Evolutionary conservation across 2,113 vertebrate species (phyloP).

Genomic region (Eleginops maclovinus): DNA sequence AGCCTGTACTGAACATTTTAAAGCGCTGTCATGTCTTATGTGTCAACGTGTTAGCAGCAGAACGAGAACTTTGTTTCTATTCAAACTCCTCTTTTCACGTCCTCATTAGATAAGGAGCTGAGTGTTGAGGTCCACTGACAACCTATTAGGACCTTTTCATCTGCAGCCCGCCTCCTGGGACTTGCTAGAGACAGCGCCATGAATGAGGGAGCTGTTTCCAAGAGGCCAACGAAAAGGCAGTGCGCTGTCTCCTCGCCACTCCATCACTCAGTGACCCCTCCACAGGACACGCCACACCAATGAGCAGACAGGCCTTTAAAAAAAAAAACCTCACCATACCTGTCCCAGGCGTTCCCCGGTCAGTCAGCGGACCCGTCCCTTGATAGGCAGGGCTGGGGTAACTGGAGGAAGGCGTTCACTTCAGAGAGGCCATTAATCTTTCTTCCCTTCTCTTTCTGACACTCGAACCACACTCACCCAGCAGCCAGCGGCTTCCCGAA

Average conservation of each 20-base stretch:
- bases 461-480: conserved; percentile 74
- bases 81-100: conserved; percentile 43
- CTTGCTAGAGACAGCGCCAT: conserved; percentile 46
- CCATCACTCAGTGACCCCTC: conserved; percentile 75
- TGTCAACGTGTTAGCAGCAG: conserved; percentile 20
- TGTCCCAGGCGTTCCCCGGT: conserved; percentile 70
- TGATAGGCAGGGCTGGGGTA: conserved; percentile 55
- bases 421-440: conserved; percentile 82
- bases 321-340: conserved; percentile 62
- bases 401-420: conserved; percentile 66
- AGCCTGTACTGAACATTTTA: conserved; percentile 1
- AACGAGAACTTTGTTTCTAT: conserved; percentile 22
- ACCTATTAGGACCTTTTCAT: conserved; percentile 63
- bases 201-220: conserved; percentile 74
- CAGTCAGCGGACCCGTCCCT: conserved; percentile 53
- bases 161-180: conserved; percentile 51
- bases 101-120: conserved; percentile 47
- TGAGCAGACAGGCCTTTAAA: conserved; percentile 60
- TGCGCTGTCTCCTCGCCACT: conserved; percentile 55
- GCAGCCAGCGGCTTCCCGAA: conserved; percentile 59
- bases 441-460: conserved; percentile 76
- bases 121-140: conserved; percentile 47
- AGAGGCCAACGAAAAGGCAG: conserved; percentile 51
- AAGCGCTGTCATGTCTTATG: background rate
- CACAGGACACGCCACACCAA: conserved; percentile 67